These are phyloP conservation scores for Sebastes steindachneri DNA, from an alignment of 2,797 vertebrate genomes.

Conservation along the genomic window DNA sequence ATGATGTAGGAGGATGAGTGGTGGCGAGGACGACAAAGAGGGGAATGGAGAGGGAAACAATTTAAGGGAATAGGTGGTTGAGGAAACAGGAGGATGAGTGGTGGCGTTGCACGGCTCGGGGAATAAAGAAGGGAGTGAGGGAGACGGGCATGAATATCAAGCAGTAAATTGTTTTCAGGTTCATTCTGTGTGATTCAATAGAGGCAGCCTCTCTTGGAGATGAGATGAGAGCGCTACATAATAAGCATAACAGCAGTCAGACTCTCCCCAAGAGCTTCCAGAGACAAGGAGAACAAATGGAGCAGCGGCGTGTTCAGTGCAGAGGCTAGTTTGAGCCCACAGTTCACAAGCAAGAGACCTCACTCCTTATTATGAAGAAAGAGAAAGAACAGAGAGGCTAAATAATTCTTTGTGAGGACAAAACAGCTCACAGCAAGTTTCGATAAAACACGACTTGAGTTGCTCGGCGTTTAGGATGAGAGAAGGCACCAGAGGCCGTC, in stretches of 20 bases:
- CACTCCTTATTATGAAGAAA: slow-evolving; percentile 3
- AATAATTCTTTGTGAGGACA: slow-evolving; percentile 38
- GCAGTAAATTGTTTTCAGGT: slow-evolving; percentile 48
- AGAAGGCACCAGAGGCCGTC: slow-evolving; percentile 39
- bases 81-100: slow-evolving; percentile 18
- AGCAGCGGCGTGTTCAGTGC: background rate
- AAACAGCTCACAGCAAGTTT: slow-evolving; percentile 46
- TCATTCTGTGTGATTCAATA: slow-evolving; percentile 48
- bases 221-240: slow-evolving; percentile 46
- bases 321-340: slow-evolving; percentile 6
- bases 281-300: slow-evolving; percentile 36
- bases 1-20: background rate
- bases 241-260: slow-evolving; percentile 32
- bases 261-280: slow-evolving; percentile 4
- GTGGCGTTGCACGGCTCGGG: slow-evolving; percentile 13
- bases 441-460: slow-evolving; percentile 29
- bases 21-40: background rate
- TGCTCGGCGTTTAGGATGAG: slow-evolving; percentile 30
- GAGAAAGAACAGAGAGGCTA: slow-evolving; percentile 16
- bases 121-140: slow-evolving; percentile 13
- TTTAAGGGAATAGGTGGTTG: slow-evolving; percentile 2
- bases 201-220: slow-evolving; percentile 32
- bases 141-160: slow-evolving; percentile 47
- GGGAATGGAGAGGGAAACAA: background rate
- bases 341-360: slow-evolving; percentile 11